Conservation (phyloP, 2,113 vertebrate genomes). For the Xiphophorus maculatus region DNA sequence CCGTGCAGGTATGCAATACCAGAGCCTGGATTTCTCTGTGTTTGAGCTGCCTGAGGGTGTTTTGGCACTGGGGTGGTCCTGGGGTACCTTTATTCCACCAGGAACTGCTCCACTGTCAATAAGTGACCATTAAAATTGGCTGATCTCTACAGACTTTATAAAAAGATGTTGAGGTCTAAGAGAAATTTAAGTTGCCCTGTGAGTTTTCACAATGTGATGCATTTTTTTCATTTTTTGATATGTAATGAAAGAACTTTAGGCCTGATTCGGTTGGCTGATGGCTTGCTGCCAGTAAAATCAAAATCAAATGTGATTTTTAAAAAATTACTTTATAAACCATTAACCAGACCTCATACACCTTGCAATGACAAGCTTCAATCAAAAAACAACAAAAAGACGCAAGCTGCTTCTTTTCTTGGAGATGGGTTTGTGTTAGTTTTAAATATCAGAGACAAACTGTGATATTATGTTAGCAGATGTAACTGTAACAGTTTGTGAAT, state of each 20-base stretch:
- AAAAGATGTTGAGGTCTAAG: constrained; percentile 63
- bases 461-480: constrained; percentile 47
- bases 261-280: constrained; percentile 74
- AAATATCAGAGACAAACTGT: background rate
- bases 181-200: constrained; percentile 62
- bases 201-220: constrained; percentile 56
- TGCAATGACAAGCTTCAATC: constrained; percentile 69
- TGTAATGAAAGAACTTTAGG: constrained; percentile 67
- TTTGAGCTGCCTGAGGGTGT: constrained; percentile 55
- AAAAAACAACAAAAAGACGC: constrained; percentile 56
- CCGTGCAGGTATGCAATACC: constrained; percentile 56
- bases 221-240: constrained; percentile 24
- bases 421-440: constrained; percentile 48
- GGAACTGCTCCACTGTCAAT: constrained; percentile 70
- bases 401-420: constrained; percentile 38
- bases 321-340: constrained; percentile 74
- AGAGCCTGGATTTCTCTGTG: constrained; percentile 62
- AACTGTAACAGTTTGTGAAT: constrained; percentile 39
- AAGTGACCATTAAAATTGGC: constrained; percentile 80
- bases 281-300: constrained; percentile 78
- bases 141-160: constrained; percentile 78
- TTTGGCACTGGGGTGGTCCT: constrained; percentile 76
- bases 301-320: constrained; percentile 85
- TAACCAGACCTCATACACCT: constrained; percentile 44
- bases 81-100: constrained; percentile 59